A percentile compares a stretch with the other conserved stretches of the same genome.
Conservation (phyloP, 2,797 vertebrate species). For the Helostoma temminkii region DNA sequence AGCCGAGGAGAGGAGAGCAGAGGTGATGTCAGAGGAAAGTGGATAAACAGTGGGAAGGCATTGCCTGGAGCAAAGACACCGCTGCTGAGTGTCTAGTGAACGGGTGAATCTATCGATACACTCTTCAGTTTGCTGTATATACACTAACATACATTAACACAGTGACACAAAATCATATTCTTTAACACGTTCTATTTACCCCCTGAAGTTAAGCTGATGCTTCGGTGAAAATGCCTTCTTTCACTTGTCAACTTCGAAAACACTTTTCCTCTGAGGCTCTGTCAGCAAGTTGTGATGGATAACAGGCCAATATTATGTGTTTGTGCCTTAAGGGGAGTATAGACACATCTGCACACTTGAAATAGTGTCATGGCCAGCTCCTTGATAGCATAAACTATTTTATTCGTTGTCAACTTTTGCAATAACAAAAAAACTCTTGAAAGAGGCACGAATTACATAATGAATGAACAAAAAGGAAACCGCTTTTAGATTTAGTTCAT, state of each 20-base stretch:
- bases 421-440: constrained; percentile 3
- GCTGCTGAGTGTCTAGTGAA: constrained; percentile 49
- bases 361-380: neutral
- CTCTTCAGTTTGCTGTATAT: constrained; percentile 28
- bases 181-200: constrained; percentile 52
- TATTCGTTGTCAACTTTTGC: neutral
- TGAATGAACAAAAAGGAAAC: constrained; percentile 12
- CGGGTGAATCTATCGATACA: constrained; percentile 47
- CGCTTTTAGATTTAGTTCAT: constrained; percentile 39
- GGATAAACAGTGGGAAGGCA: constrained; percentile 44
- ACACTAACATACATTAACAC: constrained; percentile 19
- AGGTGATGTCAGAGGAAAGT: constrained; percentile 29
- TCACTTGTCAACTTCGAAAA: constrained; percentile 58
- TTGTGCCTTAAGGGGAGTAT: constrained; percentile 42
- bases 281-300: constrained; percentile 54
- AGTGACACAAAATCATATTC: constrained; percentile 11
- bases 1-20: neutral
- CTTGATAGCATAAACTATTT: neutral
- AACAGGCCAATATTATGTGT: constrained; percentile 37
- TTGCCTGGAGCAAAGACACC: constrained; percentile 46
- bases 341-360: constrained; percentile 12
- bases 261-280: constrained; percentile 42
- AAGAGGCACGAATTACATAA: neutral
- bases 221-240: constrained; percentile 35
- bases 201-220: constrained; percentile 54